Evolutionary conservation across 2,113 vertebrate species (phyloP).

Genomic region (Phoenicopterus ruber): DNA sequence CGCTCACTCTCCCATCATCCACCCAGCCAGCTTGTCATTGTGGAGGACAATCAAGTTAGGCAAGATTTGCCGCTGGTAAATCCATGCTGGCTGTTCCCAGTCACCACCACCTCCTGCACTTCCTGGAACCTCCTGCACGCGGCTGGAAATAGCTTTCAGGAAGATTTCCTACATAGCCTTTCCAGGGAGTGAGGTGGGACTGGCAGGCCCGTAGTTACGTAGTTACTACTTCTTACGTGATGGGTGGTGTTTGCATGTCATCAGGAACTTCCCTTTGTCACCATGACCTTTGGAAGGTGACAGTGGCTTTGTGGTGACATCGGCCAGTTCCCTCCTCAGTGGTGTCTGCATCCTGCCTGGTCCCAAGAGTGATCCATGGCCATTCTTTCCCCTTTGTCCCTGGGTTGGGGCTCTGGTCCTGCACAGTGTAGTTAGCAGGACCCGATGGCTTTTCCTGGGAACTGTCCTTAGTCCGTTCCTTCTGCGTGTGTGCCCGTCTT

Average conservation of each 20-base stretch:
- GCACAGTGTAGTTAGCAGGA: not conserved
- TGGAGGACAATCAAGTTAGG: not conserved
- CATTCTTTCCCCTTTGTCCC: not conserved
- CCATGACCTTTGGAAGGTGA: not conserved
- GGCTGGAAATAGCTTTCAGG: not conserved
- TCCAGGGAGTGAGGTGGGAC: not conserved
- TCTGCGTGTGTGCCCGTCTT: rapidly evolving
- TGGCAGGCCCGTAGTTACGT: rapidly evolving
- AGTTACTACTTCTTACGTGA: rapidly evolving
- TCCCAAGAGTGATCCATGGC: not conserved
- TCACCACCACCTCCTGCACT: not conserved
- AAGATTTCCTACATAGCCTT: not conserved
- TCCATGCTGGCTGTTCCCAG: not conserved
- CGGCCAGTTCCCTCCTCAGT: not conserved
- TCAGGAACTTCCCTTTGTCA: not conserved
- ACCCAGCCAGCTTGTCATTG: not conserved
- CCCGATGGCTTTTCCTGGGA: not conserved
- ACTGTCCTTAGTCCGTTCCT: rapidly evolving
- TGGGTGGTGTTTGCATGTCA: not conserved
- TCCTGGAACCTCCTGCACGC: not conserved
- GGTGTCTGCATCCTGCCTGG: rapidly evolving
- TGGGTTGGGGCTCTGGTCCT: not conserved
- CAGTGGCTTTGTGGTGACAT: not conserved
- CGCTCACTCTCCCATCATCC: not conserved
- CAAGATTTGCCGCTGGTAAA: not conserved